Evolutionary conservation across 2,113 vertebrate genomes (phyloP).

Genomic region (Stercorarius parasiticus): DNA sequence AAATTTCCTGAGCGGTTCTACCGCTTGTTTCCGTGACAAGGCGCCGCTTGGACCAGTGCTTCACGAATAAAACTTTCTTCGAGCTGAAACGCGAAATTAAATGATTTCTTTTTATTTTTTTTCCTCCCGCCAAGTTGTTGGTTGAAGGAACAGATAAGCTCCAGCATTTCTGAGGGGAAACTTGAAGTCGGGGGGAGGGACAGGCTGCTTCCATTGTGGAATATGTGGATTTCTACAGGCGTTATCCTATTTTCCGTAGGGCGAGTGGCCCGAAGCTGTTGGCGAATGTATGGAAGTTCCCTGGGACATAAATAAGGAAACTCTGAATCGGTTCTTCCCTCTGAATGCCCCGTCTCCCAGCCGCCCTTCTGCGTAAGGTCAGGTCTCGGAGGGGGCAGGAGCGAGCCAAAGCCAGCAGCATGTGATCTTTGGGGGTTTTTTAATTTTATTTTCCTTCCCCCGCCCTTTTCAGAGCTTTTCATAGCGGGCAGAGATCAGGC

Average conservation of each 20-base stretch:
- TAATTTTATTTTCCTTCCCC: no score
- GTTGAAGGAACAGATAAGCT: not conserved
- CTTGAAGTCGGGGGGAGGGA: accelerated
- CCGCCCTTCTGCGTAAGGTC: not conserved
- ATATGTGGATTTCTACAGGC: not conserved
- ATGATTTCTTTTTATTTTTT: not conserved
- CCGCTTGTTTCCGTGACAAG: not conserved
- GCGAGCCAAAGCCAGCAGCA: not conserved
- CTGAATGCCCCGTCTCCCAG: not conserved
- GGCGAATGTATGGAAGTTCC: not conserved
- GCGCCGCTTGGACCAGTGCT: not conserved
- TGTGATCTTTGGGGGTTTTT: not conserved
- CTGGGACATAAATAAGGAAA: not conserved
- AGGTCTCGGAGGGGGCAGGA: not conserved
- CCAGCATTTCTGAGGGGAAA: not conserved
- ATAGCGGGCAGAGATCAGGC: not conserved
- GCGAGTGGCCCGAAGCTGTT: not conserved
- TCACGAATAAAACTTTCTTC: not conserved
- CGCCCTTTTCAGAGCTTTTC: not conserved
- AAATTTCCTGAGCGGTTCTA: not conserved
- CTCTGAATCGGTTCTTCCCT: not conserved
- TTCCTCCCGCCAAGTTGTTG: not conserved
- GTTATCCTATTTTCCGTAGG: not conserved
- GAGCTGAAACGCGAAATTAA: not conserved
- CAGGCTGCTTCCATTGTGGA: no score